Percentiles rank a stretch among this genome's conserved stretches.
These are phyloP conservation scores for Himantopus leucocephalus DNA, from an alignment of 2,113 vertebrate species.

Conservation along the genomic window DNA sequence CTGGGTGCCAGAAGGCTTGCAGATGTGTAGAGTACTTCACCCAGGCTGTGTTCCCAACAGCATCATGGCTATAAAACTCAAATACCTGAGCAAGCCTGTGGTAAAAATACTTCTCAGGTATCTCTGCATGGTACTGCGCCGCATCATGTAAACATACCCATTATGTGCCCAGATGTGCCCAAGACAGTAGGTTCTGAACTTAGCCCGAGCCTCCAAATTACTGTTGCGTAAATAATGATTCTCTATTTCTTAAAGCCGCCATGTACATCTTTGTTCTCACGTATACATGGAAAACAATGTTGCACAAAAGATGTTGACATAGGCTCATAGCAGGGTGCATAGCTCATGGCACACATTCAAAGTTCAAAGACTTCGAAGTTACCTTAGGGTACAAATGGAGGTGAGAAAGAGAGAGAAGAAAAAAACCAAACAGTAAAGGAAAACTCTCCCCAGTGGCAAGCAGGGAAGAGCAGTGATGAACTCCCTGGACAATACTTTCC, in stretches of 20 bases:
- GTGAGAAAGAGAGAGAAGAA: not conserved
- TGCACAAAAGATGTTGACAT: not conserved
- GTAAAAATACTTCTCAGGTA: not conserved
- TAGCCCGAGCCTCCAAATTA: not conserved
- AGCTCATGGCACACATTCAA: not conserved
- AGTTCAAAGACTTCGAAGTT: not conserved
- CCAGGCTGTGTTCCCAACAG: not conserved
- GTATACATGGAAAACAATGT: not conserved
- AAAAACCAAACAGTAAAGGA: not conserved
- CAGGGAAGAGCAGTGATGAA: not conserved
- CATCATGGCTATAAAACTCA: not conserved
- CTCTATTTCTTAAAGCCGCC: not conserved
- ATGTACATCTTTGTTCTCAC: fast-evolving
- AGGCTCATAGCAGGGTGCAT: no score
- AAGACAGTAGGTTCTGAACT: not conserved
- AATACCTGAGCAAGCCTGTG: not conserved
- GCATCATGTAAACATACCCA: fast-evolving
- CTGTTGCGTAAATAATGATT: not conserved
- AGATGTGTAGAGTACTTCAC: not conserved
- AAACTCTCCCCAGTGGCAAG: not conserved
- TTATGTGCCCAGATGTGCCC: not conserved
- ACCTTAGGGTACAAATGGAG: not conserved
- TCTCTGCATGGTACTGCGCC: not conserved
- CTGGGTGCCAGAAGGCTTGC: not conserved
- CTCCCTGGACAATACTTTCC: not conserved